Conservation (phyloP, 2,113 vertebrate genomes). For the Campylomormyrus tamandua region DNA sequence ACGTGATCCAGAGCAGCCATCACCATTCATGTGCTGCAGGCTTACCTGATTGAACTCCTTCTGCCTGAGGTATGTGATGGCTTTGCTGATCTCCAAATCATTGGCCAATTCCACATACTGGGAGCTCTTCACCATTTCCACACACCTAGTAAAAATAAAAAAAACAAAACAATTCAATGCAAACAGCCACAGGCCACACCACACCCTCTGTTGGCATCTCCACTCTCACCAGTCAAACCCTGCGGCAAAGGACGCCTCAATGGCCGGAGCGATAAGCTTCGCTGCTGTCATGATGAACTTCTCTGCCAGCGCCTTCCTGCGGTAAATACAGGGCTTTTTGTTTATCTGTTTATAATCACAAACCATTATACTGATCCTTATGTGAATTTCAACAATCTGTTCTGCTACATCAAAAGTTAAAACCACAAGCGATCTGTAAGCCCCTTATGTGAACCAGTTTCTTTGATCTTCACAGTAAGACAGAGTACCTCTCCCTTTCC, state of each 20-base stretch:
- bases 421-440: background rate
- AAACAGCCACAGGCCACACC: background rate
- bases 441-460: background rate
- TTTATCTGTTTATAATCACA: background rate
- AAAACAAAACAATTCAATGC: background rate
- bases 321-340: background rate
- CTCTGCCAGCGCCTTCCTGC: conserved; percentile 82
- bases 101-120: conserved; percentile 91
- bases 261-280: conserved; percentile 88
- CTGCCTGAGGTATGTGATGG: conserved; percentile 89
- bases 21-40: background rate
- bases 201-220: background rate
- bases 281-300: conserved; percentile 95
- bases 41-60: conserved; percentile 88
- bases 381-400: background rate
- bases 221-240: conserved; percentile 89
- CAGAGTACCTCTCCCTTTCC: conserved; percentile 77
- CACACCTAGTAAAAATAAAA: conserved; percentile 72
- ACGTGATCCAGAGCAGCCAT: background rate
- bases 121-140: conserved; percentile 87
- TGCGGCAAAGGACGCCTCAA: conserved; percentile 81
- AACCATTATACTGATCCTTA: background rate
- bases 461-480: background rate
- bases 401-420: background rate
- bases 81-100: conserved; percentile 96